A percentile compares a stretch with the other conserved stretches of the same genome.
Evolutionary conservation across 2,113 vertebrate species (phyloP).

Genomic region (Mastomys coucha): DNA sequence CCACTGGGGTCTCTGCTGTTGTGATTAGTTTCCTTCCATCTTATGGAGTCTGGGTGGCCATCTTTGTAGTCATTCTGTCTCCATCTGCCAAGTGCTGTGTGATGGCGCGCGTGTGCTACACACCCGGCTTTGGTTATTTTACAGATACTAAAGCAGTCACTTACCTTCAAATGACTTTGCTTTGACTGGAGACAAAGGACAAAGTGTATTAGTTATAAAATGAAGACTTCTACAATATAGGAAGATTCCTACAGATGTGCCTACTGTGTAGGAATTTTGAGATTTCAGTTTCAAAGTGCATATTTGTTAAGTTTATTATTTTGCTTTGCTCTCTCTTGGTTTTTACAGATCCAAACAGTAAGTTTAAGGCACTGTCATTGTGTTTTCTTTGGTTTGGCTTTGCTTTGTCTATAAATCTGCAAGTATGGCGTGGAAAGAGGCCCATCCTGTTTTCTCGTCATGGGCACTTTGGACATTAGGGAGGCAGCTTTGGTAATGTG

Average conservation of each 20-base stretch:
- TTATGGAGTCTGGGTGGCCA: neutral
- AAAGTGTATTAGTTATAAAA: neutral
- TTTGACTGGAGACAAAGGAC: neutral
- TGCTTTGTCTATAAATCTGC: conserved; percentile 40
- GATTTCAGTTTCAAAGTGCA: conserved; percentile 47
- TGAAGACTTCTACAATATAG: neutral
- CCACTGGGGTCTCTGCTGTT: neutral
- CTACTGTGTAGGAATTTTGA: neutral
- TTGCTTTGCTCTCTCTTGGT: conserved; percentile 15
- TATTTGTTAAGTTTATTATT: conserved; percentile 21
- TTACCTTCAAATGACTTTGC: conserved; percentile 46
- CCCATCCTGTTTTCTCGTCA: neutral
- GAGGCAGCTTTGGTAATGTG: neutral
- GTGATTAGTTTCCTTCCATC: neutral
- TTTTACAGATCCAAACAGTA: conserved; percentile 22
- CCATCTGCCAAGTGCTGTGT: neutral
- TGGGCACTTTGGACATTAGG: neutral
- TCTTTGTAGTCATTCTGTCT: neutral
- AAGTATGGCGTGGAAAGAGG: conserved; percentile 12
- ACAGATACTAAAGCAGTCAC: conserved; percentile 15
- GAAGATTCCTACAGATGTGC: conserved; percentile 31
- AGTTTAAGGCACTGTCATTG: conserved; percentile 4
- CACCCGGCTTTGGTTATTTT: neutral
- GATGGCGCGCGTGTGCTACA: neutral
- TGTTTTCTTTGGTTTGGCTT: conserved; percentile 41